These are phyloP conservation scores for Psittacula cyanocephala DNA, from an alignment of 2,113 vertebrate genomes.

Conservation along the genomic window DNA sequence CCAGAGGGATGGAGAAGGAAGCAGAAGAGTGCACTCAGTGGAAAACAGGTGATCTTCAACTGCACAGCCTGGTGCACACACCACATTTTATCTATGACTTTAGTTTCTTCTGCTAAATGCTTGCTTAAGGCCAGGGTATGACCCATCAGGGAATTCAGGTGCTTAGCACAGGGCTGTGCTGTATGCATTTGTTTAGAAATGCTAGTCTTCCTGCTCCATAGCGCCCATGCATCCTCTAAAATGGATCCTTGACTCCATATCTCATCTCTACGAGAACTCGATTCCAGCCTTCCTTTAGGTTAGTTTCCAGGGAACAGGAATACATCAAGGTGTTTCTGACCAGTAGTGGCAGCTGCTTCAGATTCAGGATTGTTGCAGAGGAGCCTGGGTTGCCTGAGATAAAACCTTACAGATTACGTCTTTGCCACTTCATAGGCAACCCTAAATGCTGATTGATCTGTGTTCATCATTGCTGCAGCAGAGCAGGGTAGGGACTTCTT, in stretches of 20 bases:
- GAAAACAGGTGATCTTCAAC: neutral
- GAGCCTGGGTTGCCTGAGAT: neutral
- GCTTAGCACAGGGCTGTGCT: neutral
- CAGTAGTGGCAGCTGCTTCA: neutral
- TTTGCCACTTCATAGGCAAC: neutral
- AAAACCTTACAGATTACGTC: neutral
- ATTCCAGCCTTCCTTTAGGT: neutral
- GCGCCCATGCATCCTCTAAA: neutral
- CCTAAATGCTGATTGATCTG: neutral
- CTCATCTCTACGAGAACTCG: neutral
- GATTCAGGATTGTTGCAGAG: neutral
- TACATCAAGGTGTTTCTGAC: neutral
- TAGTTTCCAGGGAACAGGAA: neutral
- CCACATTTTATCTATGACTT: fast-evolving
- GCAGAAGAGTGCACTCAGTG: fast-evolving
- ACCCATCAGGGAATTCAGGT: neutral
- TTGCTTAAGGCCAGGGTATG: neutral
- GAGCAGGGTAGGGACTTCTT: neutral
- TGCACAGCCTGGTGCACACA: neutral
- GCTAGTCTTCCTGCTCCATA: neutral
- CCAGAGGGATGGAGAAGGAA: neutral
- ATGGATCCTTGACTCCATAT: neutral
- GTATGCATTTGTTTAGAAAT: neutral
- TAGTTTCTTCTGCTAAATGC: neutral
- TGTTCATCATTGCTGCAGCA: neutral